Percentiles rank a stretch among this genome's conserved stretches.
Evolutionary conservation across 2,113 vertebrate genomes (phyloP).

Genomic region (Cyprinus carpio): DNA sequence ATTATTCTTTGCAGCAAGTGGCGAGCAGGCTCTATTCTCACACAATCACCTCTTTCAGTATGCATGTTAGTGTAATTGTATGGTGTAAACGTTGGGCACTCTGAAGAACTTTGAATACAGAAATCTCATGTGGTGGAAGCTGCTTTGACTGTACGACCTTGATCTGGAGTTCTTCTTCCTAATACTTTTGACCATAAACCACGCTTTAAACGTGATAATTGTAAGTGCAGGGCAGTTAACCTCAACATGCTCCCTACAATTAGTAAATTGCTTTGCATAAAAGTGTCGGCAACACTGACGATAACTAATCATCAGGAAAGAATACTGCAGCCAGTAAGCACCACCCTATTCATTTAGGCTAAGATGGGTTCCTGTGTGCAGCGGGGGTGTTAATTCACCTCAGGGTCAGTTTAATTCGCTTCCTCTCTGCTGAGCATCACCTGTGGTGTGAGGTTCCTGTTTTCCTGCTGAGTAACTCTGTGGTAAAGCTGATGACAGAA

Average conservation of each 20-base stretch:
- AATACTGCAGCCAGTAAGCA: background rate
- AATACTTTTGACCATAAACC: conserved; percentile 10
- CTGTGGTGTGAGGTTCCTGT: background rate
- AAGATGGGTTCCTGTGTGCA: conserved; percentile 7
- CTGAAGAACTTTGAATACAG: background rate
- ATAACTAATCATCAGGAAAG: conserved; percentile 24
- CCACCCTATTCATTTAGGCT: conserved; percentile 19
- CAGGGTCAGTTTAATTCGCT: conserved; percentile 3
- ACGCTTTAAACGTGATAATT: conserved; percentile 21
- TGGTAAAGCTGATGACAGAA: background rate
- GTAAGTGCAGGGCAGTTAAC: conserved; percentile 30
- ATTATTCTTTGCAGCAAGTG: conserved; percentile 9
- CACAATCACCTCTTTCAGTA: conserved; percentile 10
- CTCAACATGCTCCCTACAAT: conserved; percentile 28
- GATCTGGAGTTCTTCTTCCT: conserved; percentile 1
- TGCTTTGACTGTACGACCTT: conserved; percentile 3
- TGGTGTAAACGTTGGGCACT: background rate
- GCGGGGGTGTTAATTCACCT: conserved; percentile 3
- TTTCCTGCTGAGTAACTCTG: background rate
- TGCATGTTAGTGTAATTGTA: conserved; percentile 9
- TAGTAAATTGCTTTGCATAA: conserved; percentile 44
- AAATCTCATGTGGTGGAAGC: background rate
- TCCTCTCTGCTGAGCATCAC: conserved; percentile 15
- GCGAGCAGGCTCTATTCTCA: background rate
- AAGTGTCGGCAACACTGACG: conserved; percentile 12